These are phyloP conservation scores for Tringa solitaria DNA, from an alignment of 2,113 vertebrate species.

Conservation along the genomic window DNA sequence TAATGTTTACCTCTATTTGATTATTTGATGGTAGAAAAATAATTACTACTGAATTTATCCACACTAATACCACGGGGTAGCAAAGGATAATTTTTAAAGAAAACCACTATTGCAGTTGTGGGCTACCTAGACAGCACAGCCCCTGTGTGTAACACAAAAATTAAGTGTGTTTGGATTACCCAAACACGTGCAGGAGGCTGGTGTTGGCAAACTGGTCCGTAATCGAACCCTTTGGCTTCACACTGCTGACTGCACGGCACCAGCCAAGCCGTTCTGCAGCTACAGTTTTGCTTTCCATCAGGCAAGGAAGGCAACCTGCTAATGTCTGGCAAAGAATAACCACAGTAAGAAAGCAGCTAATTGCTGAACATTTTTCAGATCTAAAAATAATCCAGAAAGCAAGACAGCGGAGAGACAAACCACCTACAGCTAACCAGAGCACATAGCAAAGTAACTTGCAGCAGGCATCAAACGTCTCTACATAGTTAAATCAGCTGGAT, in stretches of 20 bases:
- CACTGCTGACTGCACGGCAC: neutral
- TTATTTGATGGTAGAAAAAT: neutral
- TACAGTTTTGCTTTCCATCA: neutral
- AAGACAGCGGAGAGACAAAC: conserved; percentile 3
- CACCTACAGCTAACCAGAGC: neutral
- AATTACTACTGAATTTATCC: neutral
- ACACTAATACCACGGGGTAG: neutral
- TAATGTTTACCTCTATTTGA: neutral
- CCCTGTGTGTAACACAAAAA: neutral
- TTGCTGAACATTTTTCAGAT: conserved; percentile 18
- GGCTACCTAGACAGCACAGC: neutral
- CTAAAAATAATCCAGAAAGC: conserved; percentile 24
- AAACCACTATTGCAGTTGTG: neutral
- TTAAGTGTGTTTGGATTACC: neutral
- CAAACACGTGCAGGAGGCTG: neutral
- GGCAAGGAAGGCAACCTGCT: neutral
- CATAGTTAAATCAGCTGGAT: neutral
- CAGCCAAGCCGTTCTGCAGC: neutral
- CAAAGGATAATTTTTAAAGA: neutral
- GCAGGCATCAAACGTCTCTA: neutral
- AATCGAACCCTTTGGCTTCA: neutral
- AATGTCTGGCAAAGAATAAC: neutral
- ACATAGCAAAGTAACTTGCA: neutral
- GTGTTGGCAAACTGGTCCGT: neutral
- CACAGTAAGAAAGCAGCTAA: conserved; percentile 4